These are phyloP conservation scores for Sander vitreus DNA, from an alignment of 2,113 vertebrate species.

Conservation along the genomic window DNA sequence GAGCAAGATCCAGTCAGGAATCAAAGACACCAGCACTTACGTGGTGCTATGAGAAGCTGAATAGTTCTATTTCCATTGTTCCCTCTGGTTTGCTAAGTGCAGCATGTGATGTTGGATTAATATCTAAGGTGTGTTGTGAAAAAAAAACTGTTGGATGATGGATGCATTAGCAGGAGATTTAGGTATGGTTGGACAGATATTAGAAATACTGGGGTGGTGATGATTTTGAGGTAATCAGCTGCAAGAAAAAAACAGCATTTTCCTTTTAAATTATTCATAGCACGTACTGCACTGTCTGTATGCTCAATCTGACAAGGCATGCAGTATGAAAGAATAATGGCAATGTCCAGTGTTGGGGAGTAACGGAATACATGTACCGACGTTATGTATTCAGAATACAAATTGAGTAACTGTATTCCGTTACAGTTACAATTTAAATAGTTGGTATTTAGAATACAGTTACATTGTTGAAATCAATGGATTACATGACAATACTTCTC, in stretches of 20 bases:
- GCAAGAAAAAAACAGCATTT: background rate
- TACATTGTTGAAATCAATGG: no score
- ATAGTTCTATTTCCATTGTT: constrained; percentile 3
- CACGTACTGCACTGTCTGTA: background rate
- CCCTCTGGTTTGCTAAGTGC: background rate
- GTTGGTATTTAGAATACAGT: no score
- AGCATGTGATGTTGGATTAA: background rate
- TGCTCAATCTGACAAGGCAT: background rate
- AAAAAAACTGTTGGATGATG: background rate
- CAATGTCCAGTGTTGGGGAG: no score
- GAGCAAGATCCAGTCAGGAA: constrained; percentile 1
- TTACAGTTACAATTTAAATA: no score
- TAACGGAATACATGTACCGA: no score
- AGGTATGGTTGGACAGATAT: background rate
- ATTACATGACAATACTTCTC: no score
- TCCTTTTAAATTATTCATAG: constrained; percentile 33
- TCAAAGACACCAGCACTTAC: background rate
- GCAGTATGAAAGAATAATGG: background rate
- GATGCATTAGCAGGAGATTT: constrained; percentile 3
- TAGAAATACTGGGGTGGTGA: background rate
- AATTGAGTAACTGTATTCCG: no score
- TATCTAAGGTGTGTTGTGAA: constrained; percentile 1
- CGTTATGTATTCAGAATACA: no score
- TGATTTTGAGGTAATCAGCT: constrained; percentile 4
- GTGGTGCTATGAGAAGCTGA: background rate